Conservation (phyloP, 2,888 invertebrate genomes). For the Phaedon cochleariae region DNA sequence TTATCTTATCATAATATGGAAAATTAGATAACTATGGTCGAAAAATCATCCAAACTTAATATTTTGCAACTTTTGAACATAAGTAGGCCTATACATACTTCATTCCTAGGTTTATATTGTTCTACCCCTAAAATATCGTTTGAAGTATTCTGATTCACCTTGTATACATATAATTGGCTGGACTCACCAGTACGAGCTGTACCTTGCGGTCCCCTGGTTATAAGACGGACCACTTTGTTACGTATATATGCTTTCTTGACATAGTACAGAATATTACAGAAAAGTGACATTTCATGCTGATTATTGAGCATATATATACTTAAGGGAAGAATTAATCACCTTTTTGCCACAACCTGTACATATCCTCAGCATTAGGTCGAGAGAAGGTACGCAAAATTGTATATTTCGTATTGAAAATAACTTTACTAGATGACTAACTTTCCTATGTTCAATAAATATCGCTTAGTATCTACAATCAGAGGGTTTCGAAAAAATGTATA, state of each 20-base stretch:
- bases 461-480: conserved; percentile 52
- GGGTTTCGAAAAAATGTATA: conserved; percentile 48
- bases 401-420: conserved; percentile 56
- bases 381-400: conserved; percentile 50
- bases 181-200: conserved; percentile 49
- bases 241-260: conserved; percentile 44
- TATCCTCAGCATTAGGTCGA: conserved; percentile 38
- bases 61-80: conserved; percentile 18
- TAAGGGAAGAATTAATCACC: conserved; percentile 6
- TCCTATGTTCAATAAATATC: conserved; percentile 44
- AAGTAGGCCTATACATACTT: conserved; percentile 33
- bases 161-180: conserved; percentile 46
- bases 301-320: conserved; percentile 7
- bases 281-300: conserved; percentile 1
- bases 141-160: conserved; percentile 42
- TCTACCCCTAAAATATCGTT: conserved; percentile 46
- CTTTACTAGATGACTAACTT: conserved; percentile 46
- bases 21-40: no score
- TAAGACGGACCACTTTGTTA: conserved; percentile 44
- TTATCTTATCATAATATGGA: no score
- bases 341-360: conserved; percentile 18
- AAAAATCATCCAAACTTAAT: neutral
- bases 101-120: conserved; percentile 35
- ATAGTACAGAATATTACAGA: conserved; percentile 17
- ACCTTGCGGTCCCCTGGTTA: conserved; percentile 52